Conservation (phyloP, 35 echinoderm and acorn worm genomes). For the Heliocidaris erythrogramma region DNA sequence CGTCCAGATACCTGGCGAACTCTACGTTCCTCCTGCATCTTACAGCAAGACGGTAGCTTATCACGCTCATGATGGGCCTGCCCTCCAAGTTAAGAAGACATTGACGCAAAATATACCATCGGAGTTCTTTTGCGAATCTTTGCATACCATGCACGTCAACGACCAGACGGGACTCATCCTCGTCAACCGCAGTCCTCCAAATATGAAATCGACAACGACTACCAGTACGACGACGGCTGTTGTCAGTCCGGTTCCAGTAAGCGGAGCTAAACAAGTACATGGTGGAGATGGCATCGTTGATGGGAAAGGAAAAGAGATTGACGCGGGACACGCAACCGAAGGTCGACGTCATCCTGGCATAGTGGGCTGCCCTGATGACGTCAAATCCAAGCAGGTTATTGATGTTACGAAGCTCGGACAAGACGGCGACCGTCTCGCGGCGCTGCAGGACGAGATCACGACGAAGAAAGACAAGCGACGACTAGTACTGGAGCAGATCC, state of each 20-base stretch:
- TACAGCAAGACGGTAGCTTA: neutral
- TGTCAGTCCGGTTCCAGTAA: neutral
- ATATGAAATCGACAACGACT: neutral
- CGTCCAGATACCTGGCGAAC: neutral
- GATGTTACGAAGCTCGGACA: neutral
- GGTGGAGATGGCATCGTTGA: no score
- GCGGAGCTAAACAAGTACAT: neutral
- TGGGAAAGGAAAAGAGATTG: neutral
- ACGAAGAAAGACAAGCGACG: neutral
- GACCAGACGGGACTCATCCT: neutral
- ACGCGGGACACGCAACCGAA: neutral
- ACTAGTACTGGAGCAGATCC: neutral
- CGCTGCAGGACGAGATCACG: conserved; percentile 10
- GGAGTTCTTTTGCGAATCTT: neutral
- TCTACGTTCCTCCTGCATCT: neutral
- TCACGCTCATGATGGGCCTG: no score
- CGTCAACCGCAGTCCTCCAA: neutral
- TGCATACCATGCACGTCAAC: neutral
- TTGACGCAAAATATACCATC: neutral
- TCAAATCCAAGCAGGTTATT: neutral
- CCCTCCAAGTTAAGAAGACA: no score
- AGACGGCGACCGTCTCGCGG: neutral
- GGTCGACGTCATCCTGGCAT: neutral
- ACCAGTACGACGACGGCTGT: neutral
- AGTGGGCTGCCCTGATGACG: neutral